Percentiles rank a stretch among this genome's conserved stretches.
Conservation (phyloP, 2,113 vertebrate genomes). For the Pseudolaguvia tuberculata region DNA sequence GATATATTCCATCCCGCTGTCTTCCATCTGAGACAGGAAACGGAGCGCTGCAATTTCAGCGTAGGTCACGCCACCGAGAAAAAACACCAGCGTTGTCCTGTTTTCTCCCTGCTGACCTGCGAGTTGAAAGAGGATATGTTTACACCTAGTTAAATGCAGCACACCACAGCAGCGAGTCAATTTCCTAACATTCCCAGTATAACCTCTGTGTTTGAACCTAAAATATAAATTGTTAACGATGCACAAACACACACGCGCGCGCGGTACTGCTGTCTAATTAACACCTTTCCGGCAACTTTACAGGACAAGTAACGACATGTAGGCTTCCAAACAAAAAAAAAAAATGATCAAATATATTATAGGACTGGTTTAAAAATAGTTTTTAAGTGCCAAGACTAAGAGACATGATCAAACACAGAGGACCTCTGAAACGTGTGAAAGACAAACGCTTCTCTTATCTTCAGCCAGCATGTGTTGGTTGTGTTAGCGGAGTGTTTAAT, state of each 20-base stretch:
- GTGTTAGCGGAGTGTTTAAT: background rate
- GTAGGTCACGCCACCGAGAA: conserved; percentile 90
- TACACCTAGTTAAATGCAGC: background rate
- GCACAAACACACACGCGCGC: background rate
- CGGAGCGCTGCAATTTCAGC: conserved; percentile 92
- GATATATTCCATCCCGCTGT: conserved; percentile 91
- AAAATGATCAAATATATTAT: background rate
- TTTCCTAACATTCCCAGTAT: no score
- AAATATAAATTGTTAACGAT: background rate
- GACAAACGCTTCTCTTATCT: conserved; percentile 38
- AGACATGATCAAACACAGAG: background rate
- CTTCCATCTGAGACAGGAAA: conserved; percentile 95
- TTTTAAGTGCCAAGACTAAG: background rate
- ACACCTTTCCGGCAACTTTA: conserved; percentile 15
- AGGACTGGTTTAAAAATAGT: background rate
- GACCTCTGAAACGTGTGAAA: conserved; percentile 3
- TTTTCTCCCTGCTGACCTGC: conserved; percentile 95
- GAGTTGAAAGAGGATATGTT: background rate
- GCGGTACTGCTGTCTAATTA: conserved; percentile 16
- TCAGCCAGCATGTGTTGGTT: background rate
- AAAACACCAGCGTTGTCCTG: conserved; percentile 89
- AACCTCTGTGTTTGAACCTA: background rate
- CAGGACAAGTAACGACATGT: conserved; percentile 24
- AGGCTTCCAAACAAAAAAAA: background rate
- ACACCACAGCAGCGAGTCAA: background rate